Evolutionary conservation across 2,888 invertebrate genomes (phyloP).

Genomic region (Therioaphis trifolii): DNA sequence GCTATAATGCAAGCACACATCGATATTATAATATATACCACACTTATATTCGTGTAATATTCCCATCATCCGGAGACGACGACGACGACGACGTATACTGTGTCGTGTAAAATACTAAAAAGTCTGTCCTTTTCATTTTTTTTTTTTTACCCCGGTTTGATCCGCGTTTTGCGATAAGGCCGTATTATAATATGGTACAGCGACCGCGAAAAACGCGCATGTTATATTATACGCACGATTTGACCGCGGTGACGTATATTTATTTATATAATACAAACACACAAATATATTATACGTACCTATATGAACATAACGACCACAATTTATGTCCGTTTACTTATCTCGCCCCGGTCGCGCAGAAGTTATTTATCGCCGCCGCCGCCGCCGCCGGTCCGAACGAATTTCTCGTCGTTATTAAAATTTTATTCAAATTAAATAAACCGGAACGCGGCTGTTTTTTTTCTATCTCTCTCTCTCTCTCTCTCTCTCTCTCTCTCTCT

Average conservation of each 20-base stretch:
- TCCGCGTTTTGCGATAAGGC: not conserved
- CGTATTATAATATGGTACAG: not conserved
- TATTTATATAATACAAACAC: not conserved
- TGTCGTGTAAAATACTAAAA: too few relatives aligned
- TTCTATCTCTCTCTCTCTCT: too few relatives aligned
- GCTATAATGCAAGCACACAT: not conserved
- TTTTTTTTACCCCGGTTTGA: too few relatives aligned
- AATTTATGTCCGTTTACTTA: conserved; percentile 50
- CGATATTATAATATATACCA: too few relatives aligned
- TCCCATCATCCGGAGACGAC: not conserved
- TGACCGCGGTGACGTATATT: not conserved
- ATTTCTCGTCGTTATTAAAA: conserved; percentile 51
- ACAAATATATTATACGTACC: too few relatives aligned
- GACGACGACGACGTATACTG: too few relatives aligned
- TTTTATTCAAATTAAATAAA: conserved; percentile 57
- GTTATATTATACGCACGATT: too few relatives aligned
- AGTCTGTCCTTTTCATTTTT: too few relatives aligned
- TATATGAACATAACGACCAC: conserved; percentile 25
- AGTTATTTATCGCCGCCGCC: conserved; percentile 36
- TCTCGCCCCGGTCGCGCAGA: conserved; percentile 19
- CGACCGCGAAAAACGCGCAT: conserved; percentile 15
- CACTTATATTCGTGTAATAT: not conserved
- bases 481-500: too few relatives aligned
- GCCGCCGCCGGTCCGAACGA: conserved; percentile 27
- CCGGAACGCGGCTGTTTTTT: conserved; percentile 40